Evolutionary conservation across 2,888 invertebrate genomes (phyloP), one percentile per base, ranked within the genome.

Genomic region (Malacosoma neustria): DNA sequence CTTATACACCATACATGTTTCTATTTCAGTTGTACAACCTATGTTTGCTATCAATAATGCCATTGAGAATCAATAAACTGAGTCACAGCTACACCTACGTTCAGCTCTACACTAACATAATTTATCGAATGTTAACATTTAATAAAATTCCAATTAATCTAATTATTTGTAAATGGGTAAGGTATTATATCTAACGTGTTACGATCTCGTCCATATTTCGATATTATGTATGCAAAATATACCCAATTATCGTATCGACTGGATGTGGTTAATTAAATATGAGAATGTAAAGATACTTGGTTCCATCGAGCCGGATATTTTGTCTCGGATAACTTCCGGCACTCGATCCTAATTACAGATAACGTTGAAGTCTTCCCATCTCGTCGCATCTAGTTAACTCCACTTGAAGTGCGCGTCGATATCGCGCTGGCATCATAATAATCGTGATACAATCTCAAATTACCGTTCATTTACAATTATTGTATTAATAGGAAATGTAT

Each of bases 291-390:
- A 11, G 22, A 15, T 34, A 14, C 14, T 30, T 35, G 35, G 32
- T 35, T 37, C 30, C 37, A 30, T 30, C 35, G 37, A 51, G 51
- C 47, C 56, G 56, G 61, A 60, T 59, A 51, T 53, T 59, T 54
- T 64, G 64, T 66, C 69, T 67, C 63, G 50, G 51, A 49, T 58
- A 59, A 61, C 68, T 74, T 72, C 68, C 67, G 59, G 56, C 62
- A 65, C 67, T 72, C 66, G 76, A 77, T 76, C 69, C 75, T 80
- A 80, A 80, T 81, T 80, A 80, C 70, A 79, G 81, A 81, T 80
- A 79, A 69, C 64, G 61, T 51, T 57, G 57, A 50, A 57, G 51
- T 48, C 50, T 57, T 51, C 48, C 52, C 55, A 54, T 61, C 60
- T 63, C 56, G 55, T 51, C 63, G 59, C 66, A 66, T 72, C 73